Evolutionary conservation across 2,113 vertebrate species (phyloP).

Genomic region (Gopherus flavomarginatus): DNA sequence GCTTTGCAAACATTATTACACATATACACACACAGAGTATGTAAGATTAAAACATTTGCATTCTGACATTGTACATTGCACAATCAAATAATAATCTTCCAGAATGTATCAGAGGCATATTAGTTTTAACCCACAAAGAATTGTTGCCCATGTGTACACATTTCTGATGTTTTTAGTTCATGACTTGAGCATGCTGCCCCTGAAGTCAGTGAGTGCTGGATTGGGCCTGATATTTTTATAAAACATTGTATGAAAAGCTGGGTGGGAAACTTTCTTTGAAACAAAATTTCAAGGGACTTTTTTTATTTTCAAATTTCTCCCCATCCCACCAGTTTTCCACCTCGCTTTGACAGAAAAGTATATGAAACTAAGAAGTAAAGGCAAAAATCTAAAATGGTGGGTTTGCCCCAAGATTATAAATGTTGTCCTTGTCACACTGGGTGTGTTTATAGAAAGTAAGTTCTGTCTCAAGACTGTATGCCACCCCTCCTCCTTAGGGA

Average conservation of each 20-base stretch:
- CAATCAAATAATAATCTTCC: neutral
- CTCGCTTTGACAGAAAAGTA: neutral
- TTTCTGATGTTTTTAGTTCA: neutral
- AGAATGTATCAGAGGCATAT: accelerated
- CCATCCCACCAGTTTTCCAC: neutral
- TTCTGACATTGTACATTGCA: neutral
- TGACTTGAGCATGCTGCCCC: neutral
- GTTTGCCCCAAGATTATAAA: neutral
- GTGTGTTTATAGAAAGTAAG: accelerated
- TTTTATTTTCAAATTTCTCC: neutral
- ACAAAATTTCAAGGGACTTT: neutral
- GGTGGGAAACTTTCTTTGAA: neutral
- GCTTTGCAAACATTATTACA: neutral
- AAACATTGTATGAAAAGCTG: accelerated
- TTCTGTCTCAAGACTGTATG: neutral
- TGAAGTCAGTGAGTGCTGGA: neutral
- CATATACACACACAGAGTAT: neutral
- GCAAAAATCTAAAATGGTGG: neutral
- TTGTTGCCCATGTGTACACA: neutral
- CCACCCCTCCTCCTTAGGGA: neutral
- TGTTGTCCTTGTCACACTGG: neutral
- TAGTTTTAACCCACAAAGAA: neutral
- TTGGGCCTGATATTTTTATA: neutral
- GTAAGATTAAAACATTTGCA: neutral
- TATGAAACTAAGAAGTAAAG: neutral